Evolutionary conservation across 2,888 invertebrate genomes (phyloP).

Genomic region (Cabera pusaria): DNA sequence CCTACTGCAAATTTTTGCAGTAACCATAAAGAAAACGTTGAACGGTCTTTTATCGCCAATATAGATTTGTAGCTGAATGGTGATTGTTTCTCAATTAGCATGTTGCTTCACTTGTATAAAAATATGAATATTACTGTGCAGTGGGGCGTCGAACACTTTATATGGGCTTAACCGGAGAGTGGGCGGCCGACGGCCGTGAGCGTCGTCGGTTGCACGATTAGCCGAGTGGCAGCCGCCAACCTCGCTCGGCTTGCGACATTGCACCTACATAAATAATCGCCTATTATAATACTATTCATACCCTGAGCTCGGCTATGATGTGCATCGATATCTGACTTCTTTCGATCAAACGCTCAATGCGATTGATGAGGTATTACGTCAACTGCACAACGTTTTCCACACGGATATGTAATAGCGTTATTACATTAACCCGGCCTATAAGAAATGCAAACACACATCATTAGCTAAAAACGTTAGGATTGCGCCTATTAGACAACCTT

Average conservation of each 20-base stretch:
- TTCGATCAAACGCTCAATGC: slow-evolving; percentile 3
- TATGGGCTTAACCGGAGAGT: slow-evolving; percentile 78
- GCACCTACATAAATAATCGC: slow-evolving; percentile 60
- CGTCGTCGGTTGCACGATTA: slow-evolving; percentile 65
- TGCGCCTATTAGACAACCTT: slow-evolving; percentile 20
- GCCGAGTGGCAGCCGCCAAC: slow-evolving; percentile 47
- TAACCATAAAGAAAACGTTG: slow-evolving; percentile 2
- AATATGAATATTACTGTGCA: slow-evolving; percentile 73
- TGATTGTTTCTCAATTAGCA: slow-evolving; percentile 64
- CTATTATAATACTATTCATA: slow-evolving; percentile 44
- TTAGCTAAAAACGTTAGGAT: slow-evolving; percentile 26
- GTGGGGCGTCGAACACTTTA: slow-evolving; percentile 68
- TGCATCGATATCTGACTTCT: slow-evolving; percentile 14
- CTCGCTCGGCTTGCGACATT: slow-evolving; percentile 67
- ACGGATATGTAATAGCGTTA: slow-evolving; percentile 22
- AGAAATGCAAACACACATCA: slow-evolving; percentile 26
- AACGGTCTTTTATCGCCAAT: slow-evolving; percentile 3
- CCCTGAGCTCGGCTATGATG: slow-evolving; percentile 29
- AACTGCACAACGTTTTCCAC: slow-evolving; percentile 21
- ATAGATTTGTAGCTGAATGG: slow-evolving; percentile 8
- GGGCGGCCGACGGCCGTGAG: slow-evolving; percentile 79
- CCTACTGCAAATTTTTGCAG: too few relatives aligned
- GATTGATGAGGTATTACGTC: slow-evolving; percentile 19
- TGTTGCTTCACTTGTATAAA: slow-evolving; percentile 67
- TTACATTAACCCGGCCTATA: slow-evolving; percentile 17